Base-by-base conservation (phyloP, 2,888 invertebrate genomes). In the Mactromeris polynyma region DNA sequence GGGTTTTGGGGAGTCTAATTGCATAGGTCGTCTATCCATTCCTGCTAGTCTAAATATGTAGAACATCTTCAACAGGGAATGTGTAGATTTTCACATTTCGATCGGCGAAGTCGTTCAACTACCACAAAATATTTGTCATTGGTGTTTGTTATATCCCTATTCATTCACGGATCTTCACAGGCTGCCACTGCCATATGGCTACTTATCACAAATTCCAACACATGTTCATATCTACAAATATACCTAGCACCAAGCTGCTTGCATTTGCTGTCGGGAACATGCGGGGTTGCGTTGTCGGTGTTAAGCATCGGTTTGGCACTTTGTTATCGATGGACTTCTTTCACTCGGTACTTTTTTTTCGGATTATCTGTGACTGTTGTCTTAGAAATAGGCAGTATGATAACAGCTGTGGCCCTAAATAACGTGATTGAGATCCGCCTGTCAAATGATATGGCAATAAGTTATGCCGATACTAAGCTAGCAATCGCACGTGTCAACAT, bases 1-100 rank as follows among this genome's bases (percentile, higher is more conserved):
- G 46, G 11, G 14, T 46, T 11, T 46, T 46, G 46, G 17, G 6
- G 14, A 4, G 9, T 46, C 9, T 11, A 3, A 2, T 46, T 1
- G 2, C 11, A 46, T 17, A 9, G 6, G 46, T 2, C 46, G 46
- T 46, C 11, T 46, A 3, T 9, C 46, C 6, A 11, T 46, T 17
- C 46, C 58, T 7, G 26, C 33, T 2, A 17, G 14, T 36, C 33
- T 17, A 36, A 19, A 4, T 11, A 73, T 64, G 73, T 36, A 73
- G 73, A 4, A 33, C 26, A 21, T n/a, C 21, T n/a, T 2, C 9
- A 6, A 9, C 7, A 33, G 33, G 73, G 73, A 40, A 81, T 81
- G 81, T 82, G 58, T 58, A 83, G 31, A 78, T 78, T 84, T 78
- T 84, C 84, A 9, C 84, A 84, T 38, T 84, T 84, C 26, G 46